Percentiles rank a stretch among this genome's conserved stretches.
phyloP scores from a whole-genome alignment of 1,140 invertebrate species.

The Philaenus spumarius region DNA sequence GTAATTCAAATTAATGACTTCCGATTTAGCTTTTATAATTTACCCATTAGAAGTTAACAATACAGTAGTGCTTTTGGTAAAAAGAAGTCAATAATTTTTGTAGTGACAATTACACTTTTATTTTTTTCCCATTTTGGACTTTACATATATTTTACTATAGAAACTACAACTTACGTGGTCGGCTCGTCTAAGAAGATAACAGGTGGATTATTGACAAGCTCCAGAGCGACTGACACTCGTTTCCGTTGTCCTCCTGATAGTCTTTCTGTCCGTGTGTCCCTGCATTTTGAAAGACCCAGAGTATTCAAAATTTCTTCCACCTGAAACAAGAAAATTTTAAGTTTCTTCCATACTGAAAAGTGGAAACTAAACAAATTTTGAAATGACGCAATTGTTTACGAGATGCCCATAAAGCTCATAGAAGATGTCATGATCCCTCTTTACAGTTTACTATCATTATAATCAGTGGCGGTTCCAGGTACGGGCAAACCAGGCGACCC shows the following conservation, averaged over 20 bases:
- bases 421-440: no score
- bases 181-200: constrained; percentile 62
- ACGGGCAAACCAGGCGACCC: no score
- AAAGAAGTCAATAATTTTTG: no score
- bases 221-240: constrained; percentile 55
- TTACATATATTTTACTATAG: no score
- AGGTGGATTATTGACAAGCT: constrained; percentile 58
- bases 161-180: constrained; percentile 52
- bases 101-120: no score
- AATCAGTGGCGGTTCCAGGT: no score
- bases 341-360: background rate
- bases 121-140: no score
- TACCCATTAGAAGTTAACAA: no score
- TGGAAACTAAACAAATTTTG: background rate
- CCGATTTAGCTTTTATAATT: no score
- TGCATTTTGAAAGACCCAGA: constrained; percentile 41
- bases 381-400: background rate
- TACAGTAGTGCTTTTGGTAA: no score
- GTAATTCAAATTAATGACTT: no score
- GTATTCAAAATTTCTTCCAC: constrained; percentile 40
- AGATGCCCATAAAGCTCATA: background rate
- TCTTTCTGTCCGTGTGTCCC: constrained; percentile 44
- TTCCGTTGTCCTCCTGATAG: constrained; percentile 59
- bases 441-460: no score
- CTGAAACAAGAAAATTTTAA: constrained; percentile 33